Evolutionary conservation across 2,888 invertebrate genomes (phyloP).

Genomic region (Nymphalis polychloros): DNA sequence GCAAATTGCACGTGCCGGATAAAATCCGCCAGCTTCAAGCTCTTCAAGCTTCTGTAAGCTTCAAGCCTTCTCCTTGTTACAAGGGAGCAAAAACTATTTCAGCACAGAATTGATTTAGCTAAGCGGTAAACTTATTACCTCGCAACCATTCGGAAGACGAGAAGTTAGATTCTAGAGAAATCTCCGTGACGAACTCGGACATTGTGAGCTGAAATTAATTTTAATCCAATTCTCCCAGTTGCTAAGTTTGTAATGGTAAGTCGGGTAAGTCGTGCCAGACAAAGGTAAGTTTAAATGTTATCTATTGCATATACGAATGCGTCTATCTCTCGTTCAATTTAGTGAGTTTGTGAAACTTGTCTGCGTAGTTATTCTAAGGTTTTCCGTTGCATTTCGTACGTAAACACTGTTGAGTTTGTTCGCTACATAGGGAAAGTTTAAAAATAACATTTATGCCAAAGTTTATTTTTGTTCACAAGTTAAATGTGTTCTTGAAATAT

Average conservation of each 20-base stretch:
- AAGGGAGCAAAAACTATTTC: neutral
- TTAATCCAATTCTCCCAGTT: slow-evolving; percentile 37
- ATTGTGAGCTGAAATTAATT: slow-evolving; percentile 39
- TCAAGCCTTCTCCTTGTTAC: neutral
- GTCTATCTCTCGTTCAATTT: slow-evolving; percentile 16
- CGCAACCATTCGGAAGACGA: slow-evolving; percentile 16
- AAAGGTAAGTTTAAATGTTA: slow-evolving; percentile 38
- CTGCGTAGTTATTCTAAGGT: slow-evolving; percentile 14
- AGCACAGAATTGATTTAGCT: slow-evolving; percentile 9
- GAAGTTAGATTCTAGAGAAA: slow-evolving; percentile 14
- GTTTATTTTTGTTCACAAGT: neutral
- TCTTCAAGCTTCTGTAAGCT: neutral
- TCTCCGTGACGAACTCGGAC: slow-evolving; percentile 21
- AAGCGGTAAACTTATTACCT: slow-evolving; percentile 12
- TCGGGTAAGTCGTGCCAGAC: slow-evolving; percentile 29
- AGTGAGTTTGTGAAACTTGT: slow-evolving; percentile 6
- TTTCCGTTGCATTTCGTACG: slow-evolving; percentile 9
- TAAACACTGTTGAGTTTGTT: slow-evolving; percentile 2
- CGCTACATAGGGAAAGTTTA: neutral
- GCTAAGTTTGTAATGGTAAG: slow-evolving; percentile 31
- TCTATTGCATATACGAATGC: slow-evolving; percentile 31
- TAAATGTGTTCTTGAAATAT: neutral
- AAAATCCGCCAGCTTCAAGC: no score
- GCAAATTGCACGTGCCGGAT: no score
- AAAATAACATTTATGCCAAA: slow-evolving; percentile 6